These are phyloP conservation scores for Malurus splendens DNA, from an alignment of 2,797 vertebrate genomes.

Conservation along the genomic window DNA sequence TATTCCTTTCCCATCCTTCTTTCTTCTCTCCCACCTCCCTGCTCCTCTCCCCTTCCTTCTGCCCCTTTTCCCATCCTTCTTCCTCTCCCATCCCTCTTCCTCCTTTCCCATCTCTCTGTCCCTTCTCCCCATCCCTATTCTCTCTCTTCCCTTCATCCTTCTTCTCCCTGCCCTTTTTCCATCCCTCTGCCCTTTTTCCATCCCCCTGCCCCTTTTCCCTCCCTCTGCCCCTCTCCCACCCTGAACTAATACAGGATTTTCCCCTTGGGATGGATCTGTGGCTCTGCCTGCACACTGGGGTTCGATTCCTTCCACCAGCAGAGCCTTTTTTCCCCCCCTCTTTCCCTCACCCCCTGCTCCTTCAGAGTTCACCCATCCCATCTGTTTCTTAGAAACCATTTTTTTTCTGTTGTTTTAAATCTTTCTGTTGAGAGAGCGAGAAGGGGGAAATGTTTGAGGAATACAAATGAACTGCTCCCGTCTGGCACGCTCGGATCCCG, in stretches of 20 bases:
- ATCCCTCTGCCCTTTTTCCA: too few species aligned
- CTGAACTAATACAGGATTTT: neutral
- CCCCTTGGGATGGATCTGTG: neutral
- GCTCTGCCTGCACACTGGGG: neutral
- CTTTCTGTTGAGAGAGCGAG: neutral
- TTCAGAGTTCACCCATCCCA: neutral
- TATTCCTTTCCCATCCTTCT: too few species aligned
- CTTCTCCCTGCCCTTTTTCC: too few species aligned
- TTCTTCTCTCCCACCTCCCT: too few species aligned
- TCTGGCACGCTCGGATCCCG: neutral
- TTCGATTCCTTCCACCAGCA: neutral
- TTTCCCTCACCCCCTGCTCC: neutral
- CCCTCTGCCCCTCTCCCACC: neutral
- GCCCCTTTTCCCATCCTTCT: too few species aligned
- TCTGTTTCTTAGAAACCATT: neutral
- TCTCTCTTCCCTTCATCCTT: too few species aligned
- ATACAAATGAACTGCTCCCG: slow-evolving; percentile 26
- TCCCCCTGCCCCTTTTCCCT: too few species aligned
- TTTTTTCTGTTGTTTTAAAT: neutral
- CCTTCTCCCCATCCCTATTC: too few species aligned
- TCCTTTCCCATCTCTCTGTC: too few species aligned
- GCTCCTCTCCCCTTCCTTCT: too few species aligned
- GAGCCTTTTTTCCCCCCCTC: neutral
- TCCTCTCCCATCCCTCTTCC: too few species aligned
- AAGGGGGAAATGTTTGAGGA: neutral